Base-by-base conservation (phyloP, 2,113 vertebrate species). In the Colaptes auratus region DNA sequence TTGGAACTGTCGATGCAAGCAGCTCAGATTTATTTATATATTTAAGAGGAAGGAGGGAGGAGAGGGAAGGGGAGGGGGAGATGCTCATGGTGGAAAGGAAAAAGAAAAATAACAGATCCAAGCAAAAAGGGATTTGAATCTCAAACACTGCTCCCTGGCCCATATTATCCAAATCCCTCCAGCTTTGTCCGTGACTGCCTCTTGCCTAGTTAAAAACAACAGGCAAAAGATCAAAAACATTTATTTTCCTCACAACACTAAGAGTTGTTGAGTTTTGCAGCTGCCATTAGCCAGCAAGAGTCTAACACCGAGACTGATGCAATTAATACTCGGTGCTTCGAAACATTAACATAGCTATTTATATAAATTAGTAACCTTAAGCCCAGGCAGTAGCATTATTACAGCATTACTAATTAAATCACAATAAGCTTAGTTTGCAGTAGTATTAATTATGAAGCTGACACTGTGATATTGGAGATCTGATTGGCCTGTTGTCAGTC, bases 1-100 rank as follows among this genome's bases (percentile, higher is more conserved):
- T 96, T 97, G 96, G 96, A 97, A 96, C 96, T 96, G 94, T 96
- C 80, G 92, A 97, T 96, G 96, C 96, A 96, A 96, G 95, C 90
- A 96, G 93, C 96, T 97, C 86, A 50, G 91, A 96, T 96, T 96
- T 97, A 96, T 97, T 97, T 97, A 96, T 97, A 97, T 97, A 96
- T 97, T 96, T 96, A 91, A 93, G 85, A 70, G 71, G 94, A 95
- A 91, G 81, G 75, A 93, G 69, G 82, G 80, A 93, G 86, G 65
- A 94, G 74, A 87, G 79, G 75, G 88, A 93, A 86, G 48, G 65
- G 87, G 89, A 78, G 94, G 77, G 89, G 65, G 88, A 92, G 72
- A 94, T 84, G 77, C 69, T 92, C 0, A 0, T 86, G 82, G 76
- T 93, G 83, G 72, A 90, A 95, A 86, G 42, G 72, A 95, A 87